Percentiles rank a stretch among this genome's conserved stretches.
Conservation (phyloP, 2,888 invertebrate genomes). For the Dorcus hopei region DNA sequence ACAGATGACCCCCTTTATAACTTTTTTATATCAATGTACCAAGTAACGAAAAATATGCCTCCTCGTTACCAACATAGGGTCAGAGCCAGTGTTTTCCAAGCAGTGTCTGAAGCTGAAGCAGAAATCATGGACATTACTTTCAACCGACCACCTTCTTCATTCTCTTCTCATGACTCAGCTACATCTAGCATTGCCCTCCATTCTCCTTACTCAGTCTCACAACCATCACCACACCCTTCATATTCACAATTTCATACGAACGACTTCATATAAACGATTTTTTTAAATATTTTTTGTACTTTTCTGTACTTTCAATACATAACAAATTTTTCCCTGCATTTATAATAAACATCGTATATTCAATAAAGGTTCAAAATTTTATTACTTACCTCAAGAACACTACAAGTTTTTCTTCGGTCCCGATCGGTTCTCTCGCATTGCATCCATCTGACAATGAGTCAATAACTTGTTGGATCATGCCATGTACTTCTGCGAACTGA, state of each 20-base stretch:
- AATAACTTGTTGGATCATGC: conserved; percentile 5
- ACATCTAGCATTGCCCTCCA: too few species aligned
- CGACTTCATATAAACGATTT: too few species aligned
- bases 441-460: conserved; percentile 6
- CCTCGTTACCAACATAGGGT: neutral
- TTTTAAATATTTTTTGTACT: too few species aligned
- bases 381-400: neutral
- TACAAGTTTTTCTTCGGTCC: conserved; percentile 8
- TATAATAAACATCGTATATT: too few species aligned
- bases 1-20: neutral
- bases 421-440: conserved; percentile 7
- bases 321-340: too few species aligned
- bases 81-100: neutral
- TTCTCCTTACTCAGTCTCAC: too few species aligned
- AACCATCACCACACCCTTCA: too few species aligned
- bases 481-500: conserved; percentile 7
- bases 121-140: neutral
- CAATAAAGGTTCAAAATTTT: too few species aligned
- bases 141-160: neutral
- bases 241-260: too few species aligned
- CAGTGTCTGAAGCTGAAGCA: neutral
- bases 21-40: conserved; percentile 1
- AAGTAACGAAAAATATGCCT: conserved; percentile 1
- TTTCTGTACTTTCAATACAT: too few species aligned
- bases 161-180: neutral